Conservation (phyloP, 2,888 invertebrate species). For the Nesidiocoris tenuis region DNA sequence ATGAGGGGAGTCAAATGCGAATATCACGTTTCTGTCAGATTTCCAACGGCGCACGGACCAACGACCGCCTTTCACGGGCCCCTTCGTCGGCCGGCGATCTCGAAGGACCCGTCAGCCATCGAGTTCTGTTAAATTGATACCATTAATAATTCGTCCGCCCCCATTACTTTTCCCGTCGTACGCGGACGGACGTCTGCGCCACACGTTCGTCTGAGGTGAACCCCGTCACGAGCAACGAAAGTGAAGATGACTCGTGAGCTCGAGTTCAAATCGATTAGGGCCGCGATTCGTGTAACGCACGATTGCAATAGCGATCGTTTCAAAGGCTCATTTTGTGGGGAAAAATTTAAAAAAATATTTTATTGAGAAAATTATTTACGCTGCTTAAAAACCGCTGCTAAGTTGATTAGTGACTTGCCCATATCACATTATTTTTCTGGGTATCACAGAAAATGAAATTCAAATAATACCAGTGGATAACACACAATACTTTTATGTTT, state of each 20-base stretch:
- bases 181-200: not conserved
- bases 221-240: slow-evolving; percentile 23
- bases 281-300: not conserved
- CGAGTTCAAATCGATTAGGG: slow-evolving; percentile 25
- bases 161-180: not conserved
- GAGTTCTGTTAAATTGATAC: not conserved
- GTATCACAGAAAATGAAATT: no score
- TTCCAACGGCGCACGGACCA: not conserved
- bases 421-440: no score
- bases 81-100: not conserved
- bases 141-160: not conserved
- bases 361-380: no score
- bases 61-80: not conserved
- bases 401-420: no score
- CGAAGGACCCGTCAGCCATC: no score
- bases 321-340: no score
- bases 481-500: no score
- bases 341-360: no score
- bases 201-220: slow-evolving; percentile 8
- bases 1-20: not conserved
- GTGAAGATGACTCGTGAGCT: slow-evolving; percentile 15
- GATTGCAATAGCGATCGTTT: not conserved
- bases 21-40: not conserved
- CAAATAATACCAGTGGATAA: no score
- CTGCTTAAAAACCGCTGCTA: no score